phyloP scores from a whole-genome alignment of 37 sponge, comb jelly and placozoan species.

The Eunapius fragilis region DNA sequence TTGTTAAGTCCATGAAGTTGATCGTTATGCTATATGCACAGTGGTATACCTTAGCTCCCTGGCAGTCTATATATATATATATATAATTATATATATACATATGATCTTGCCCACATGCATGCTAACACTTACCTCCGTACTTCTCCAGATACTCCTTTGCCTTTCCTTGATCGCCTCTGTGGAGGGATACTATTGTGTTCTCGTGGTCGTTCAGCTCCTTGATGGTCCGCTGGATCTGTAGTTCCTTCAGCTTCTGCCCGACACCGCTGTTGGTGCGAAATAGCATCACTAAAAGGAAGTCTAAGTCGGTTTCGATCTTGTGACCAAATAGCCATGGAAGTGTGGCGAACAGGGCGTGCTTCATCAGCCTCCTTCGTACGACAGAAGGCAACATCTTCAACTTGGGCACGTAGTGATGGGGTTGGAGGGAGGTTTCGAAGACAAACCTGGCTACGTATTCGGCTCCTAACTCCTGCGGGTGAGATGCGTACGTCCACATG shows the following conservation, averaged over 20 bases:
- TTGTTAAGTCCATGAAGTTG: no score
- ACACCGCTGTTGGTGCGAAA: constrained; percentile 61
- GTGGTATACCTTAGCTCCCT: no score
- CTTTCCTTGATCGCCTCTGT: neutral
- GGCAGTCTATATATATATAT: no score
- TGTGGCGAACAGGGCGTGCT: neutral
- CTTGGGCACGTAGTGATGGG: constrained; percentile 34
- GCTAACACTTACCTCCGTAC: neutral
- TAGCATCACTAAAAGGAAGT: constrained; percentile 52
- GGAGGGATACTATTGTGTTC: neutral
- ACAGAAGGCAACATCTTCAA: neutral
- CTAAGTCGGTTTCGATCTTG: constrained; percentile 42
- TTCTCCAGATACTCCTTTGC: neutral
- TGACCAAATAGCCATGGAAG: constrained; percentile 34
- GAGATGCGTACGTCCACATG: constrained; percentile 44
- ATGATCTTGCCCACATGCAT: neutral
- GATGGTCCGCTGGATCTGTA: constrained; percentile 39
- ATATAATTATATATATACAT: no score
- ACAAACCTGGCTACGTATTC: constrained; percentile 37
- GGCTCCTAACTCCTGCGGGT: constrained; percentile 45
- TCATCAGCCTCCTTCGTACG: constrained; percentile 1
- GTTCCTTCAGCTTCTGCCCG: constrained; percentile 41
- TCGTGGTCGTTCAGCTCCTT: constrained; percentile 41
- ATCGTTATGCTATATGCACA: no score
- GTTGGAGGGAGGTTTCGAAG: constrained; percentile 38